Conservation (phyloP, 2,113 vertebrate genomes). For the Cacatua alba region DNA sequence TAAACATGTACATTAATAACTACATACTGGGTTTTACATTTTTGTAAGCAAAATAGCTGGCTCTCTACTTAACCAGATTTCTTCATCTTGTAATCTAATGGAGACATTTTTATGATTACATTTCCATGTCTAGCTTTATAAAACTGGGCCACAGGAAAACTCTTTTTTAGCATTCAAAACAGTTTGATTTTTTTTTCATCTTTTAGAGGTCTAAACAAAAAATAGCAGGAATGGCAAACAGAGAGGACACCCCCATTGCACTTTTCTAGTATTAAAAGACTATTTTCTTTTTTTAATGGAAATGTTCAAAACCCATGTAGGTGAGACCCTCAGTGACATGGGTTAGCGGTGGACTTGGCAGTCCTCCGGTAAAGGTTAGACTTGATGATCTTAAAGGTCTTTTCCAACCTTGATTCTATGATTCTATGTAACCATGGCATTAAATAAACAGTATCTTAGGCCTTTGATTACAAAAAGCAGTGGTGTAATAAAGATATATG, state of each 20-base stretch:
- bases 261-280: background rate
- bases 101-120: background rate
- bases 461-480: background rate
- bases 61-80: background rate
- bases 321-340: too few species aligned
- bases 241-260: background rate
- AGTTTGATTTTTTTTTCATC: background rate
- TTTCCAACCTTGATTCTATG: background rate
- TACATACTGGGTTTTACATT: background rate
- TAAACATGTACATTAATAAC: background rate
- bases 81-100: background rate
- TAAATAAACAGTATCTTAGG: background rate
- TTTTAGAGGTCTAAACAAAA: background rate
- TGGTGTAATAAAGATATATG: background rate
- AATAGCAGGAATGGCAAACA: background rate
- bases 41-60: background rate
- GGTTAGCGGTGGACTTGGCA: too few species aligned
- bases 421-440: background rate
- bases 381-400: background rate
- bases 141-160: background rate
- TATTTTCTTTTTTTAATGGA: background rate
- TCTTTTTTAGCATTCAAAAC: background rate
- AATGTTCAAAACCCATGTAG: background rate
- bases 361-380: background rate
- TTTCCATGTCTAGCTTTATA: background rate